Percentiles rank a stretch among this genome's conserved stretches.
phyloP scores from a whole-genome alignment of 2,113 vertebrate species.

The Gasterosteus aculeatus region DNA sequence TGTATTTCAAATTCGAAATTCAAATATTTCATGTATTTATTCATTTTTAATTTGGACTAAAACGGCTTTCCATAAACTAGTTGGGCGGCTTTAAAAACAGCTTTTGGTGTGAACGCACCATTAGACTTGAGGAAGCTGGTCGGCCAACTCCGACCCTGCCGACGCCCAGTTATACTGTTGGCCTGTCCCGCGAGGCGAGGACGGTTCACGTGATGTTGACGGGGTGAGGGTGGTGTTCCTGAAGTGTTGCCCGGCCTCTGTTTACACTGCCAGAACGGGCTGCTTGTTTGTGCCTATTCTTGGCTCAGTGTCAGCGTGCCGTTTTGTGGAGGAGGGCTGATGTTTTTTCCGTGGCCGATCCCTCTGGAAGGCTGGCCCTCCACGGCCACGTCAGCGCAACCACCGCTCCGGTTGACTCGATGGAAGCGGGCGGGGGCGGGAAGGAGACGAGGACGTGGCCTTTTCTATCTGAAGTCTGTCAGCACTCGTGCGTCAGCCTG shows the following conservation, averaged over 20 bases:
- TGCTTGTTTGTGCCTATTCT: constrained; percentile 66
- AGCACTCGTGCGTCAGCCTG: constrained; percentile 80
- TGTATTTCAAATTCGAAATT: too few relatives aligned
- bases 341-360: constrained; percentile 68
- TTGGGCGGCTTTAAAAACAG: too few relatives aligned
- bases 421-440: constrained; percentile 29
- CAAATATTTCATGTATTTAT: too few relatives aligned
- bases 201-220: constrained; percentile 51
- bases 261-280: constrained; percentile 58
- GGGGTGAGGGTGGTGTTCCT: constrained; percentile 33
- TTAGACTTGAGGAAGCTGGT: too few relatives aligned
- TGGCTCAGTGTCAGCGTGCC: constrained; percentile 55
- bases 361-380: constrained; percentile 73
- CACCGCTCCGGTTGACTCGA: constrained; percentile 63
- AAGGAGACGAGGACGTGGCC: constrained; percentile 59
- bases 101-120: too few relatives aligned
- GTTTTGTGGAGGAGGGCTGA: constrained; percentile 52
- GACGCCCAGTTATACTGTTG: constrained; percentile 24
- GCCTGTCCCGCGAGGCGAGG: constrained; percentile 3
- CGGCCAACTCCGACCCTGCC: neutral
- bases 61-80: too few relatives aligned
- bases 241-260: constrained; percentile 41
- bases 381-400: constrained; percentile 79
- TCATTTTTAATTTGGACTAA: too few relatives aligned
- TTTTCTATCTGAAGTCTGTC: constrained; percentile 80